phyloP scores from a whole-genome alignment of 1,140 invertebrate genomes.

The Rhyacophila brunnea region DNA sequence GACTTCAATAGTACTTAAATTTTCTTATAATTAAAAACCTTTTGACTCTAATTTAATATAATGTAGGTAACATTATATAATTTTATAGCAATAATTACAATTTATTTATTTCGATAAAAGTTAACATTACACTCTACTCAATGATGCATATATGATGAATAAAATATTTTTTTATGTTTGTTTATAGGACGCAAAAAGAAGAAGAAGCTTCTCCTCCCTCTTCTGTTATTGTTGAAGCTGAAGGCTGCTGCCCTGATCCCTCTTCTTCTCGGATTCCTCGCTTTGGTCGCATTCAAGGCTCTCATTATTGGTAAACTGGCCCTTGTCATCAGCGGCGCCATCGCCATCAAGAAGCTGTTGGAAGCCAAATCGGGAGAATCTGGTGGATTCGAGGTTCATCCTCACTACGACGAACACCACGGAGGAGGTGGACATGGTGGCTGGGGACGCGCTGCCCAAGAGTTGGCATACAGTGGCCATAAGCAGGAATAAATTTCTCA shows the following conservation, averaged over 20 bases:
- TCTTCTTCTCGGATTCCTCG: constrained; percentile 72
- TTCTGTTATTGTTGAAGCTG: constrained; percentile 72
- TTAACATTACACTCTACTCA: no score
- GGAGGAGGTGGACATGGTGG: constrained; percentile 53
- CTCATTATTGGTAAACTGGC: constrained; percentile 78
- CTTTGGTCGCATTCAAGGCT: constrained; percentile 79
- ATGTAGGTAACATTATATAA: no score
- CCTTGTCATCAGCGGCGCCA: constrained; percentile 70
- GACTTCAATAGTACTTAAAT: no score
- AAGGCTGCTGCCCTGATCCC: constrained; percentile 78
- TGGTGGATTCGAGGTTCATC: constrained; percentile 72
- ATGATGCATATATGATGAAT: no score
- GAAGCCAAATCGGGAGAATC: constrained; percentile 61
- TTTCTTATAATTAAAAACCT: no score
- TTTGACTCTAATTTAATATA: no score
- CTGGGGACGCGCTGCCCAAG: constrained; percentile 60
- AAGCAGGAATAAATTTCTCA: constrained; percentile 38
- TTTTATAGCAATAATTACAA: no score
- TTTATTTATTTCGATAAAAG: no score
- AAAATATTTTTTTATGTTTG: background rate
- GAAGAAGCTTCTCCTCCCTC: constrained; percentile 70
- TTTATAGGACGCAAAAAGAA: constrained; percentile 67
- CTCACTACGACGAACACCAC: constrained; percentile 62
- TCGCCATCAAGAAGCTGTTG: constrained; percentile 76
- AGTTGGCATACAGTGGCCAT: constrained; percentile 65